These are phyloP conservation scores for Synanthedon vespiformis DNA, from an alignment of 2,888 invertebrate genomes.

Conservation along the genomic window DNA sequence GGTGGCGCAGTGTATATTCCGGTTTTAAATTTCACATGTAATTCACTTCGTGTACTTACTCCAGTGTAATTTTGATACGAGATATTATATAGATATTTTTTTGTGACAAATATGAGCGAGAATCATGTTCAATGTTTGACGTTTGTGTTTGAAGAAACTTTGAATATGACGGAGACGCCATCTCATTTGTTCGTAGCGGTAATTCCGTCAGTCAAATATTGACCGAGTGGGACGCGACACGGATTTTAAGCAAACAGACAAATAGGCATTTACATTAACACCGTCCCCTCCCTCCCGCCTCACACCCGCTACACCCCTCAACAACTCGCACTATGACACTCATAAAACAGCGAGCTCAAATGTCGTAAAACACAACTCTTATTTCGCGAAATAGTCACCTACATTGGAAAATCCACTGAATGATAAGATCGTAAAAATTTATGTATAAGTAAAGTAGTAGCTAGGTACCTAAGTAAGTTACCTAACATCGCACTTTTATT, in stretches of 20 bases:
- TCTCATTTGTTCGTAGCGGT: constrained; percentile 63
- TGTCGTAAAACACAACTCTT: background rate
- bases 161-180: constrained; percentile 38
- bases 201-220: constrained; percentile 62
- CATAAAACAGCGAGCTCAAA: background rate
- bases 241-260: constrained; percentile 63
- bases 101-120: background rate
- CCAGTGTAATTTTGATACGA: background rate
- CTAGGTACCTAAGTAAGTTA: no score
- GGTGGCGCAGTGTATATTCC: constrained; percentile 11
- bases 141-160: constrained; percentile 35
- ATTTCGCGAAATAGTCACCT: background rate
- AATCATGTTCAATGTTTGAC: background rate
- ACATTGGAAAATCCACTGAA: background rate
- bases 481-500: no score
- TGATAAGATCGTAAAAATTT: no score
- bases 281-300: constrained; percentile 20
- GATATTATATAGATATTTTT: background rate
- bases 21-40: background rate
- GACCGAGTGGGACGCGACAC: constrained; percentile 63
- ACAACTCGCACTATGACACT: background rate
- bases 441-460: no score
- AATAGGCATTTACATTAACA: constrained; percentile 64
- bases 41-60: background rate
- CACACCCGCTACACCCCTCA: constrained; percentile 8